These are phyloP conservation scores for Xiphias gladius DNA, from an alignment of 2,113 vertebrate species.

Conservation along the genomic window DNA sequence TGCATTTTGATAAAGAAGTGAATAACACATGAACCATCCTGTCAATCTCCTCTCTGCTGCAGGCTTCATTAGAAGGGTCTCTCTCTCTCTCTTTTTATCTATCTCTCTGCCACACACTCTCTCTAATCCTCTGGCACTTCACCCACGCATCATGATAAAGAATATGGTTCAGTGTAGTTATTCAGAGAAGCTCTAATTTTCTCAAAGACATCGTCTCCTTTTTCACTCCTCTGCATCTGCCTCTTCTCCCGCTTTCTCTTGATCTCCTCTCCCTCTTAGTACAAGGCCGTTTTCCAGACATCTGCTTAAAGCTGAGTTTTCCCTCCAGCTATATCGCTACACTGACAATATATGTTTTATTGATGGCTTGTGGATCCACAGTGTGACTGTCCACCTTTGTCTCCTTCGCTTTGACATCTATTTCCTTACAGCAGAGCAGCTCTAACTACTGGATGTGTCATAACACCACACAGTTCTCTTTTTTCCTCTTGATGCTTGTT, in stretches of 20 bases:
- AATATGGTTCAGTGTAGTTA: conserved; percentile 60
- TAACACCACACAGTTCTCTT: neutral
- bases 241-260: conserved; percentile 36
- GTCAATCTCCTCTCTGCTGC: conserved; percentile 56
- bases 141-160: conserved; percentile 65
- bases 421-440: conserved; percentile 23
- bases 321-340: conserved; percentile 24
- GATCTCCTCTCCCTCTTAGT: conserved; percentile 35
- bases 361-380: conserved; percentile 25
- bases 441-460: conserved; percentile 18
- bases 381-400: conserved; percentile 28
- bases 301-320: conserved; percentile 17
- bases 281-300: conserved; percentile 32
- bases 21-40: conserved; percentile 55
- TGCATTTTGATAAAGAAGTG: conserved; percentile 48
- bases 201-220: conserved; percentile 58
- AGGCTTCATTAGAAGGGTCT: conserved; percentile 51
- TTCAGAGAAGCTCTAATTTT: conserved; percentile 73
- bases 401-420: conserved; percentile 3
- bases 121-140: conserved; percentile 70
- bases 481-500: conserved; percentile 30
- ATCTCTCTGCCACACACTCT: conserved; percentile 52
- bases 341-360: conserved; percentile 32
- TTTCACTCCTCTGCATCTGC: conserved; percentile 43
- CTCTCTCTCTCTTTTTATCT: conserved; percentile 40